Evolutionary conservation across 2,888 invertebrate species (phyloP).

Genomic region (Cosmopolites sordidus): DNA sequence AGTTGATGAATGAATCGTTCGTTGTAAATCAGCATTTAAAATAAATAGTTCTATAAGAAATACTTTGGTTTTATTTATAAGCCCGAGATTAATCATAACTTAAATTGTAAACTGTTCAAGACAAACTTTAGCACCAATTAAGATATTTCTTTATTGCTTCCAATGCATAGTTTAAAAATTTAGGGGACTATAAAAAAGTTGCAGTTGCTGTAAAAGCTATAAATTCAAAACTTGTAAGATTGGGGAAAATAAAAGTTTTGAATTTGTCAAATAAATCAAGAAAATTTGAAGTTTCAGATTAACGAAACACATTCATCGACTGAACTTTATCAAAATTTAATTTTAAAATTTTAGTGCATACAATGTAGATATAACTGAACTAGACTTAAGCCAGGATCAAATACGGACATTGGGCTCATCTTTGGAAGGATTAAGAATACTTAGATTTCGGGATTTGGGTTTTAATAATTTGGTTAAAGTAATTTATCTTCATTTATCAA

Average conservation of each 20-base stretch:
- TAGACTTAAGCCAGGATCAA: constrained; percentile 37
- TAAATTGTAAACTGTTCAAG: too few relatives aligned
- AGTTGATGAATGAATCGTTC: constrained; percentile 30
- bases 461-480: constrained; percentile 30
- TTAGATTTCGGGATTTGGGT: constrained; percentile 31
- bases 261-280: constrained; percentile 28
- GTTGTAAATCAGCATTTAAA: too few relatives aligned
- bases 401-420: constrained; percentile 28
- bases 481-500: constrained; percentile 24
- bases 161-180: constrained; percentile 28
- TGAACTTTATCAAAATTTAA: constrained; percentile 12
- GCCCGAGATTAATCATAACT: too few relatives aligned
- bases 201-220: constrained; percentile 32
- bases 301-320: constrained; percentile 13
- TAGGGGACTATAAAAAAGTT: constrained; percentile 28
- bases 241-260: constrained; percentile 30
- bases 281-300: constrained; percentile 21
- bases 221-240: constrained; percentile 29
- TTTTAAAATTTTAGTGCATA: constrained; percentile 9
- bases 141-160: constrained; percentile 33
- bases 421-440: constrained; percentile 27
- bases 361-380: constrained; percentile 24
- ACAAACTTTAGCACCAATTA: too few relatives aligned
- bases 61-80: too few relatives aligned
- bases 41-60: too few relatives aligned